Evolutionary conservation across 2,113 vertebrate species (phyloP).

Genomic region (Hylia prasina): DNA sequence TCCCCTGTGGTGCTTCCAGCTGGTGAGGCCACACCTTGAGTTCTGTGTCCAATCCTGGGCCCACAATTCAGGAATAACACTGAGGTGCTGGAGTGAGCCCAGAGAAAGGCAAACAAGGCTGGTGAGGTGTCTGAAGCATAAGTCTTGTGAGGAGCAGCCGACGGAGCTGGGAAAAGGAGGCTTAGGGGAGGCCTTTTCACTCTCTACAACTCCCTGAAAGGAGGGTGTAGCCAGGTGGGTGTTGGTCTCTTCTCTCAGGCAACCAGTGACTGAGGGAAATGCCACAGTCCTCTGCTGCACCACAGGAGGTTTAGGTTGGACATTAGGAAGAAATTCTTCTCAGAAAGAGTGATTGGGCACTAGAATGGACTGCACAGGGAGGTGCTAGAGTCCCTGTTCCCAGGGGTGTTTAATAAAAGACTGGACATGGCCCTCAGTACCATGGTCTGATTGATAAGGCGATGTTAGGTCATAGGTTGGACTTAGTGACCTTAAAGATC

Average conservation of each 20-base stretch:
- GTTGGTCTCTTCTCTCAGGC: background rate
- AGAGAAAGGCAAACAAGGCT: background rate
- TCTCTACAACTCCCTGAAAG: background rate
- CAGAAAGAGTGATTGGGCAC: background rate
- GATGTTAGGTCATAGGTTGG: background rate
- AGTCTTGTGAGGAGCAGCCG: background rate
- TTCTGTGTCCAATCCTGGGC: background rate
- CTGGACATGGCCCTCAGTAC: background rate
- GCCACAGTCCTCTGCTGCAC: too few species aligned
- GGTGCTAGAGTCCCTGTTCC: background rate
- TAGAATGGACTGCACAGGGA: background rate
- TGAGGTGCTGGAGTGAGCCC: background rate
- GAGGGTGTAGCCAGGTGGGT: background rate
- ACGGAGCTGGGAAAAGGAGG: background rate
- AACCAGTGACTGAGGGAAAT: too few species aligned
- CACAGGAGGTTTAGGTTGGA: background rate
- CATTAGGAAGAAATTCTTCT: background rate
- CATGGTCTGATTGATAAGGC: background rate
- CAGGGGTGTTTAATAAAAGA: background rate
- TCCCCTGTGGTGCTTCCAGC: background rate
- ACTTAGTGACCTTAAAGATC: background rate
- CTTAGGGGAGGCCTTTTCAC: too few species aligned
- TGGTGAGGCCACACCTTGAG: background rate
- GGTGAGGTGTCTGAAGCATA: background rate
- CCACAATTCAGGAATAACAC: background rate